These are phyloP conservation scores for Aix galericulata DNA, from an alignment of 2,113 vertebrate genomes.

Conservation along the genomic window DNA sequence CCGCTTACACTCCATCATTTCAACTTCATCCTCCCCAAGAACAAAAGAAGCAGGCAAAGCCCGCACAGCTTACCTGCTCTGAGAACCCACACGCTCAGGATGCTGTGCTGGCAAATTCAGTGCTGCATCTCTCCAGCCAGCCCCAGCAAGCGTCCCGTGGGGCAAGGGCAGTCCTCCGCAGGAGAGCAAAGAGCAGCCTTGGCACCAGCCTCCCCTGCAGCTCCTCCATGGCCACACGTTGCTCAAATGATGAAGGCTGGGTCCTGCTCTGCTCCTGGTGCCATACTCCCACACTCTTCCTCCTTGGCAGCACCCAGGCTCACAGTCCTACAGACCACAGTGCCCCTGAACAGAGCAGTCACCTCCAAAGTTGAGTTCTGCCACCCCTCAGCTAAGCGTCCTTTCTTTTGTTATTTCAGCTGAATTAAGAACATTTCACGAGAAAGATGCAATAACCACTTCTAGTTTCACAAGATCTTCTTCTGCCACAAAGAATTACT, in stretches of 20 bases:
- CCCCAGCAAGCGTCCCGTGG: fast-evolving
- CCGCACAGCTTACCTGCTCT: neutral
- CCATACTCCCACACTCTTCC: neutral
- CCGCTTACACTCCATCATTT: neutral
- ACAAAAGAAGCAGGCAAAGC: fast-evolving
- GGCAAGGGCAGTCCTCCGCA: neutral
- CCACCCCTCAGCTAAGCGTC: neutral
- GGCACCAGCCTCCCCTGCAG: fast-evolving
- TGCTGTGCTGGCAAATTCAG: fast-evolving
- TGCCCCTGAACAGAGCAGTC: fast-evolving
- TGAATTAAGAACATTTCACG: neutral
- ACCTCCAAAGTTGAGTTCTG: neutral
- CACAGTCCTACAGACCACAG: too few relatives aligned
- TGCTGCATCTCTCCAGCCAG: neutral
- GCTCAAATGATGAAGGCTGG: fast-evolving
- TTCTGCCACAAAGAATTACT: neutral
- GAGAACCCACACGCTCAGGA: fast-evolving
- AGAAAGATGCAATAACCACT: too few relatives aligned
- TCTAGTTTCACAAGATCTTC: neutral
- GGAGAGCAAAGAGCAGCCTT: fast-evolving
- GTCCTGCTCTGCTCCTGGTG: neutral
- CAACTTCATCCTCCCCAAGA: fast-evolving
- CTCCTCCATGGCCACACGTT: fast-evolving
- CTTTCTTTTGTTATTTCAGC: neutral
- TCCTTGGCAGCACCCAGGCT: neutral